A percentile compares a stretch with the other conserved stretches of the same genome.
phyloP scores from a whole-genome alignment of 1,140 invertebrate species.

The Drosophila melanogaster region Release_6_plus_ISO1_MT NT_033777.3:25596501-25597000 shows the following conservation, averaged over 20 bases:
- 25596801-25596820: conserved; percentile 56
- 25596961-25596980: conserved; percentile 17
- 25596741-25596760: conserved; percentile 71
- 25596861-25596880: conserved; percentile 52
- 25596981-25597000: conserved; percentile 48
- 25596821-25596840: conserved; percentile 16
- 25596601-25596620: conserved; percentile 36
- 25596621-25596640: conserved; percentile 64
- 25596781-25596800: conserved; percentile 33
- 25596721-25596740: conserved; percentile 54
- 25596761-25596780: conserved; percentile 28
- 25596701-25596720: conserved; percentile 32
- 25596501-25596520: conserved; percentile 59
- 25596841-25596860: conserved; percentile 25
- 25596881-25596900: conserved; percentile 38
- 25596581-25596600: conserved; percentile 16
- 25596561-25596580: conserved; percentile 68
- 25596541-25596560: conserved; percentile 58
- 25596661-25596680: conserved; percentile 76
- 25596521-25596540: conserved; percentile 69
- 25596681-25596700: conserved; percentile 39
- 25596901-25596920: conserved; percentile 77
- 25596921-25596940: conserved; percentile 35
- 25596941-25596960: conserved; percentile 17
- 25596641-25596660: conserved; percentile 42